Base-by-base conservation (phyloP, 1,140 invertebrate species). In the Caenorhabditis latens region DNA sequence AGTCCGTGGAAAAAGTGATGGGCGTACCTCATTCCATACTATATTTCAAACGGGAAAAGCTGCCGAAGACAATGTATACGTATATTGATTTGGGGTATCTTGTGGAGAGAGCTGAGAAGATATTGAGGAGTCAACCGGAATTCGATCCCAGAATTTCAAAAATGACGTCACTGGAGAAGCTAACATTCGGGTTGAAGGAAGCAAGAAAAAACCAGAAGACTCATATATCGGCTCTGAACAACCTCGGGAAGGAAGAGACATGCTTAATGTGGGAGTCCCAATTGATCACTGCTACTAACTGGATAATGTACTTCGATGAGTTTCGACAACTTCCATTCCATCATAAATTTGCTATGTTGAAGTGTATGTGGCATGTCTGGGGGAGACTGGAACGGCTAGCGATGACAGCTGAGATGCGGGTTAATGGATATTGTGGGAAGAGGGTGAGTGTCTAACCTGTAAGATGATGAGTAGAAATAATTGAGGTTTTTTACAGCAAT, bases 361-460 rank as follows among this genome's bases (percentile, higher is more conserved):
- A 65, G 61, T 42, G 61, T 65, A 65, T 65, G 61, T 65, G 61
- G 61, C 21, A 65, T 65, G 24, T 65, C 9, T 65, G 61, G 61
- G 61, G 61, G 14, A 8, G 61, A 40, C 16, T 65, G 24, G 61
- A 65, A 42, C 24, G 61, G 0, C 32, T 65, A 42, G 3, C 61
- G 40, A 65, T 65, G 61, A 65, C 61, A 0, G 61, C 61, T 65
- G 61, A 65, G 16, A 65, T 65, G 61, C 8, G 61, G 13, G 61
- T 65, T 40, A 65, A 65, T 65, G 61, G 61, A 40, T 40, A 40
- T 40, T 65, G 61, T 65, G 61, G 61, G 11, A 65, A 65, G 40
- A 65, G 61, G 16, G 61, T 65, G 40, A 40, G 61, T 65, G n/a
- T 40, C 11, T 40, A 42, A 9, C 61, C 11, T 9, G 32, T 2